Evolutionary conservation across 2,888 invertebrate species (phyloP), one percentile per base, ranked within the genome.

Genomic region (Eupithecia abbreviata): DNA sequence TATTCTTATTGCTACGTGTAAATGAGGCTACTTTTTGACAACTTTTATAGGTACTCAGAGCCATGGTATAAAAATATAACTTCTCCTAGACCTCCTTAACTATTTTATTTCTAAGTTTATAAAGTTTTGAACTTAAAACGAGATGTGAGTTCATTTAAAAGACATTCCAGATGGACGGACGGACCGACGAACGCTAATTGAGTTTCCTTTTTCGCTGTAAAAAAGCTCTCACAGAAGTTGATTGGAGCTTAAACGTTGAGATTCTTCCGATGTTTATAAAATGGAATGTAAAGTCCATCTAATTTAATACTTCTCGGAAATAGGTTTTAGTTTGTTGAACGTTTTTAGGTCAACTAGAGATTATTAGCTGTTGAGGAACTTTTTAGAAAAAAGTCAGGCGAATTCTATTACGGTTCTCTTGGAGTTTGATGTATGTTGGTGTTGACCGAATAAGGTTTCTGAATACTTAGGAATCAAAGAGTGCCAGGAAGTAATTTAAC

Each of bases 141-240:
- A 18, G 18, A 58, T 58, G 55, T 58, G 9, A 58, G 55, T 18
- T 58, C 55, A 6, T 62, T 75, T 69, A 47, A 66, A 74, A 74
- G 47, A 69, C 71, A 45, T 73, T 74, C 58, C 76, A 75, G 67
- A 75, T 73, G 66, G 72, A 76, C 79, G 77, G 76, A 67, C 70
- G 58, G 75, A 77, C 75, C 76, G 77, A 79, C 70, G 74, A 74
- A 76, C 75, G 73, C 80, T 82, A 81, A 82, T 82, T 82, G 79
- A 80, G 80, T 82, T 81, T 81, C 77, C 77, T 77, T 74, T 81
- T 81, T 78, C 74, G 78, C 78, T 70, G 73, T 82, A 81, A 79
- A 81, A 79, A 82, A 82, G 79, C 82, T 79, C 80, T 81, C 71
- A 77, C 73, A 69, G 74, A 77, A 80, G 80, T 79, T 80, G 81